Evolutionary conservation across 2,888 invertebrate genomes (phyloP), one percentile per base, ranked within the genome.

Genomic region (Acrobasis consociella): DNA sequence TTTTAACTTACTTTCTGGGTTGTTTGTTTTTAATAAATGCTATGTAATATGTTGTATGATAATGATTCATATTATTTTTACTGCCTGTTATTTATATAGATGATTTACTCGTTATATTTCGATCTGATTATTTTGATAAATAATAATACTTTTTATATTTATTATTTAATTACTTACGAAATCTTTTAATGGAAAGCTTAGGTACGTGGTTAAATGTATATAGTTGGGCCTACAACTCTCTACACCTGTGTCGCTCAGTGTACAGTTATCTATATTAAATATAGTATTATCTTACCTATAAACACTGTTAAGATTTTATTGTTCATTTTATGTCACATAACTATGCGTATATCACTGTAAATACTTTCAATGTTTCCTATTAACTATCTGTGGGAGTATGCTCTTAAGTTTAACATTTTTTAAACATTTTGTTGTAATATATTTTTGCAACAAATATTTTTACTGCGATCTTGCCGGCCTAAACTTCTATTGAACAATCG

Each of bases 161-260:
- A 5, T 46, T 13, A 3, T n/a, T 13, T 46, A 46, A 10, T 9
- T 0, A 49, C n/a, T 49, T 50, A 50, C 49, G 58, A 62, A 51
- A 64, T 69, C 75, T 74, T 76, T 77, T 76, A 63, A 72, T 75
- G 71, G 67, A 69, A 72, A 69, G 66, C 67, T 75, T 82, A 83
- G 80, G 75, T 80, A 75, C 70, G 67, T 67, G 69, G 63, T 67
- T 65, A 76, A 75, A 70, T 89, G 87, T 89, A 88, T 76, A 87
- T 89, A 88, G 72, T 78, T 74, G 76, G 78, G 82, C 86, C 83
- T 85, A 84, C 80, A 74, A 77, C 74, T 78, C 73, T 83, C 82
- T 83, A 87, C 89, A 89, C 89, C 89, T 89, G 89, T 85, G 87
- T 87, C 87, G 89, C 90, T 89, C 89, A 90, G 76, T 89, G 86